Conservation (phyloP, 2,888 invertebrate genomes). For the Altica lythri region DNA sequence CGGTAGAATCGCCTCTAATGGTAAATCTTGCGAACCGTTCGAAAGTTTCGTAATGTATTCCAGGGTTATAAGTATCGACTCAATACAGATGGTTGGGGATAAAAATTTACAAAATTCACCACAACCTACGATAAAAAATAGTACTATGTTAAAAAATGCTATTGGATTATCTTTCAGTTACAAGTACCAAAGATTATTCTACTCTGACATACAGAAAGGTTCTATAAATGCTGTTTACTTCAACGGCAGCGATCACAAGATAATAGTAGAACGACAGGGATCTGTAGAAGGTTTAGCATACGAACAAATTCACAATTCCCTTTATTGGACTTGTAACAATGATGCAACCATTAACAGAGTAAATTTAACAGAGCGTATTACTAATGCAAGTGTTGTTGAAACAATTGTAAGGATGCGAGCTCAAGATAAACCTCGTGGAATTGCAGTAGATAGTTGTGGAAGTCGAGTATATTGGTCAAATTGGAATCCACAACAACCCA, state of each 20-base stretch:
- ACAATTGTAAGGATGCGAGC: slow-evolving; percentile 68
- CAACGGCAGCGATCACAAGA: slow-evolving; percentile 74
- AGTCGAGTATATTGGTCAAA: slow-evolving; percentile 86
- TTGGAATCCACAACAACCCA: slow-evolving; percentile 82
- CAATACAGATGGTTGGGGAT: slow-evolving; percentile 76
- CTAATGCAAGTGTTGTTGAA: slow-evolving; percentile 55
- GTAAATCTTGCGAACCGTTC: slow-evolving; percentile 73
- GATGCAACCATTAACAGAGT: slow-evolving; percentile 73
- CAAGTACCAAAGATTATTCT: slow-evolving; percentile 71
- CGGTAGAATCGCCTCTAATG: slow-evolving; percentile 71
- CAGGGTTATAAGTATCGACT: slow-evolving; percentile 79
- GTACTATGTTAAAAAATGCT: slow-evolving; percentile 79
- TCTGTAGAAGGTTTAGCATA: slow-evolving; percentile 87
- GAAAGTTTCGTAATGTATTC: slow-evolving; percentile 85
- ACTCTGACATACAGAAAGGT: slow-evolving; percentile 87
- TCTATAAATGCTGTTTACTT: slow-evolving; percentile 82
- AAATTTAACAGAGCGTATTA: slow-evolving; percentile 57
- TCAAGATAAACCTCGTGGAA: slow-evolving; percentile 82
- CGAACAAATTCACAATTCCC: slow-evolving; percentile 68
- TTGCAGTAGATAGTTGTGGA: slow-evolving; percentile 82
- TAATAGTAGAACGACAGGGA: slow-evolving; percentile 75
- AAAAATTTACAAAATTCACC: slow-evolving; percentile 78
- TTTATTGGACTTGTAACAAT: slow-evolving; percentile 88
- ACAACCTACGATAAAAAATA: slow-evolving; percentile 71
- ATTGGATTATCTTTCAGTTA: slow-evolving; percentile 85